These are phyloP conservation scores for Panthera uncia DNA, from an alignment of 2,113 vertebrate species.

Conservation along the genomic window DNA sequence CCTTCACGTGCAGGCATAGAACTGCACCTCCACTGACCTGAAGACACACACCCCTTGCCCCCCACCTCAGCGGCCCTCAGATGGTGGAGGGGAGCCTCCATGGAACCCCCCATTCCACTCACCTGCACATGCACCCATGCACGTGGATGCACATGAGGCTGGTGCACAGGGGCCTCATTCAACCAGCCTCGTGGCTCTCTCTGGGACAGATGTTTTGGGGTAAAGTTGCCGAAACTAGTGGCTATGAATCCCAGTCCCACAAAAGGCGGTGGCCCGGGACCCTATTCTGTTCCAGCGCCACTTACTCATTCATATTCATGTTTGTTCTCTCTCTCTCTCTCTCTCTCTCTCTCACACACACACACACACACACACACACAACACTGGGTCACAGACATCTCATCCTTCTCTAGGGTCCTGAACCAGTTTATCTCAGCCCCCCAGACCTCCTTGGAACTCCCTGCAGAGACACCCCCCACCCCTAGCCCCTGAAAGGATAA, in stretches of 20 bases:
- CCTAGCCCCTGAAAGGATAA: neutral
- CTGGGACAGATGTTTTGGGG: slow-evolving; percentile 21
- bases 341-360: neutral
- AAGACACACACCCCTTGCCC: slow-evolving; percentile 3
- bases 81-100: neutral
- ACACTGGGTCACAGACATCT: neutral
- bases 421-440: neutral
- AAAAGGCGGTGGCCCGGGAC: neutral
- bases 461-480: neutral
- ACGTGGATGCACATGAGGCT: neutral
- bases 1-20: neutral
- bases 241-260: neutral
- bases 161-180: neutral
- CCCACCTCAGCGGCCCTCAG: neutral
- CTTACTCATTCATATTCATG: neutral
- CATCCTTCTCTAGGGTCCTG: slow-evolving; percentile 56
- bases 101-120: neutral
- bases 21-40: slow-evolving; percentile 22
- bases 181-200: neutral
- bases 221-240: slow-evolving; percentile 40
- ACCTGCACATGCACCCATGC: neutral
- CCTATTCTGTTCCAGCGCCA: neutral
- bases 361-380: neutral
- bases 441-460: neutral
- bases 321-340: neutral